Conservation (phyloP, 2,888 invertebrate genomes). For the Lacanobia wlatinum region DNA sequence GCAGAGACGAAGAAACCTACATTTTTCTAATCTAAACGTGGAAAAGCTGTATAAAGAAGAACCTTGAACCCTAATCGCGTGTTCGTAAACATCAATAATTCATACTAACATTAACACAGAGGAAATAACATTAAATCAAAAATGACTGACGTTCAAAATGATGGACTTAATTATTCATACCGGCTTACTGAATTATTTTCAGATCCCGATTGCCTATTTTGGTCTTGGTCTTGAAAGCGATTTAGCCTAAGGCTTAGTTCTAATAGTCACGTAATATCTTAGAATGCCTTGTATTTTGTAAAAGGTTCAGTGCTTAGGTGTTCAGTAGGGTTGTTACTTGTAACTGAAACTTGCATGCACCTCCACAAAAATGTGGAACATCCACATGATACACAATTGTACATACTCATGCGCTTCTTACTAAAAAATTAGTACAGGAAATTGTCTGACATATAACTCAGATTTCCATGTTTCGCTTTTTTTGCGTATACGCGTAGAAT, state of each 20-base stretch:
- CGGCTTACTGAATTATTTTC: constrained; percentile 17
- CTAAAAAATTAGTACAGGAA: too few relatives aligned
- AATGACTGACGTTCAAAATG: constrained; percentile 4
- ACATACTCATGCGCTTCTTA: too few relatives aligned
- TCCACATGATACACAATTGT: too few relatives aligned
- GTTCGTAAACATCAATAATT: constrained; percentile 21
- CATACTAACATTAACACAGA: neutral
- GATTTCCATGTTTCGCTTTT: too few relatives aligned
- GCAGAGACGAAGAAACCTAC: neutral
- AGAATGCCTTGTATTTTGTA: neutral
- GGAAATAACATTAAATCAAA: constrained; percentile 4
- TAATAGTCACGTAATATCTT: constrained; percentile 13
- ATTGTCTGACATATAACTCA: too few relatives aligned
- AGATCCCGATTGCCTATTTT: neutral
- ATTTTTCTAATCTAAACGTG: neutral
- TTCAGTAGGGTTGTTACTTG: neutral
- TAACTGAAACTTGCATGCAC: too few relatives aligned
- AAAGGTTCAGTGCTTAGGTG: neutral
- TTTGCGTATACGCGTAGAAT: too few relatives aligned
- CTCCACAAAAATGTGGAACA: too few relatives aligned
- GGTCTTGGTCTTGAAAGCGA: neutral
- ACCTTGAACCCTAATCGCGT: constrained; percentile 38
- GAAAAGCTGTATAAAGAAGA: too few relatives aligned
- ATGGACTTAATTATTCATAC: constrained; percentile 22
- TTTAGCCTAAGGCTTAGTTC: neutral